A percentile compares a stretch with the other conserved stretches of the same genome.
Evolutionary conservation across 1,140 invertebrate genomes (phyloP).

Genomic region (Pemphigus obesinymphae): DNA sequence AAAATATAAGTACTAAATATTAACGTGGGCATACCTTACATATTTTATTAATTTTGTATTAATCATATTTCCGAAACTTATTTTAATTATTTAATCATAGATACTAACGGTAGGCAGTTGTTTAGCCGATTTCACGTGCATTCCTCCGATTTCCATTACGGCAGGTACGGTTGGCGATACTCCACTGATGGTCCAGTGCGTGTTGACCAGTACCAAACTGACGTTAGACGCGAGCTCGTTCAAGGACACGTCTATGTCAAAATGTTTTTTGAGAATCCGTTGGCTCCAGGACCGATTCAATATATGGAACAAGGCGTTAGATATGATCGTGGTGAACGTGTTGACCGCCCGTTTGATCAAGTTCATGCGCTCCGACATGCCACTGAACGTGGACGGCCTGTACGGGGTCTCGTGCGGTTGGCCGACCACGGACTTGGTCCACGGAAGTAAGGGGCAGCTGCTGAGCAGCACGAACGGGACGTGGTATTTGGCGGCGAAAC

Average conservation of each 20-base stretch:
- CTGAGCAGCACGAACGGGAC: conserved; percentile 57
- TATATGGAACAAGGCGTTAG: neutral
- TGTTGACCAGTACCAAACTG: conserved; percentile 60
- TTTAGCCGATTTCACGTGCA: conserved; percentile 59
- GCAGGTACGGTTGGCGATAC: conserved; percentile 58
- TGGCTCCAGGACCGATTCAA: neutral
- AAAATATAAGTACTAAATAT: too few species aligned
- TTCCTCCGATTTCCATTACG: conserved; percentile 63
- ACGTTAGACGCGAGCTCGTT: conserved; percentile 56
- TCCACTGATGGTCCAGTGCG: conserved; percentile 58
- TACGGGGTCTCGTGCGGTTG: conserved; percentile 43
- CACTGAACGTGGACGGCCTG: conserved; percentile 37
- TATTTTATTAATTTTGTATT: too few species aligned
- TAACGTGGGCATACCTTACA: too few species aligned
- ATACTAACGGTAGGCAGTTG: conserved; percentile 54
- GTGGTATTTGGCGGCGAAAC: conserved; percentile 48
- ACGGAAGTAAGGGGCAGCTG: conserved; percentile 58
- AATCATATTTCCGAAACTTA: too few species aligned
- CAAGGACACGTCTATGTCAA: conserved; percentile 46
- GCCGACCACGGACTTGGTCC: conserved; percentile 53
- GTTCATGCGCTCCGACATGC: conserved; percentile 29
- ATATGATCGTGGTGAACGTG: neutral
- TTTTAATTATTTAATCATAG: neutral
- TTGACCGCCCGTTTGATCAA: conserved; percentile 43
- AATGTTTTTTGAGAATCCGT: neutral